These are phyloP conservation scores for Acanthosepion pharaonis DNA, from an alignment of 2,888 invertebrate species.

Conservation along the genomic window DNA sequence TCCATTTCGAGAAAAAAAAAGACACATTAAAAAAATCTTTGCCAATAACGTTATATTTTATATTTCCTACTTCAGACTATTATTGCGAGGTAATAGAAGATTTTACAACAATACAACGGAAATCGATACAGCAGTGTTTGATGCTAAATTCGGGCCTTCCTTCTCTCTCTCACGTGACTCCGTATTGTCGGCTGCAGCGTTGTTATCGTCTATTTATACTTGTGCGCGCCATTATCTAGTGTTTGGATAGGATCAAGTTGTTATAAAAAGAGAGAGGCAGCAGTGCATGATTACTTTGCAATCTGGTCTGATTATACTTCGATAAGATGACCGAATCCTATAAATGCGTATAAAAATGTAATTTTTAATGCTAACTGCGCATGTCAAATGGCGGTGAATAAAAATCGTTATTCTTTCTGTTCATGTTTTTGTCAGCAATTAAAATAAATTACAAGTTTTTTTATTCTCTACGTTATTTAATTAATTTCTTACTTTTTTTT, in stretches of 20 bases:
- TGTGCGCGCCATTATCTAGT: neutral
- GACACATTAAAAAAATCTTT: neutral
- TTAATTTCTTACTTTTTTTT: neutral
- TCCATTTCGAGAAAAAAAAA: no score
- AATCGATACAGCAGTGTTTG: neutral
- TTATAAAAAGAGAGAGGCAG: neutral
- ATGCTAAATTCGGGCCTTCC: neutral
- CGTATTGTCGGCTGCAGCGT: neutral
- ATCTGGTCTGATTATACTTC: conserved; percentile 33
- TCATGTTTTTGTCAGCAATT: neutral
- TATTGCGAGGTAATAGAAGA: neutral
- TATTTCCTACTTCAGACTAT: neutral
- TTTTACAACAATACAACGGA: neutral
- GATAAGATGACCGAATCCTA: neutral
- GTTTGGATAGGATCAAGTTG: conserved; percentile 33
- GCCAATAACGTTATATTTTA: neutral
- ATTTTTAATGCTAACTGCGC: neutral
- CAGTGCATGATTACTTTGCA: neutral
- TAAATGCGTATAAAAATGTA: neutral
- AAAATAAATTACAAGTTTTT: neutral
- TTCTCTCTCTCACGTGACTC: neutral
- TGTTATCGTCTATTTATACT: neutral
- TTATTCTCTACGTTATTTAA: neutral
- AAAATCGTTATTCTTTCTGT: neutral
- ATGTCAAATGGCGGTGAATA: neutral